These are phyloP conservation scores for Tinea trinotella DNA, from an alignment of 2,888 invertebrate genomes.

Conservation along the genomic window DNA sequence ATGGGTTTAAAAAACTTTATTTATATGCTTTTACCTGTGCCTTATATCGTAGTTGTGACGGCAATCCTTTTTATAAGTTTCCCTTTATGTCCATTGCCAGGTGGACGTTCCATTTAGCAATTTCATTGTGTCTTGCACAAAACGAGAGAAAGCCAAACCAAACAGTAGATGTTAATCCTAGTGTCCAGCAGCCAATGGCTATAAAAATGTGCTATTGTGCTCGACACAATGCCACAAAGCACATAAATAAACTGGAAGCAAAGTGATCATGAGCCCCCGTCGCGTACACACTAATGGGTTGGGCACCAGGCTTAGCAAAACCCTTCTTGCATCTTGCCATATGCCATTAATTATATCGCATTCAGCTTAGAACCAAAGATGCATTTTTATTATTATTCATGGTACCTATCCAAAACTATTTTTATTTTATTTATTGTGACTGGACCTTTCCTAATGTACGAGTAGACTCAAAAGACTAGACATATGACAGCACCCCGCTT, in stretches of 20 bases:
- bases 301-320: conserved; percentile 27
- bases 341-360: conserved; percentile 8
- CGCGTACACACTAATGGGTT: conserved; percentile 60
- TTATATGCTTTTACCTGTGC: conserved; percentile 15
- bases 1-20: background rate
- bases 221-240: conserved; percentile 61
- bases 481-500: too few relatives aligned
- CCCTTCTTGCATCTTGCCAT: conserved; percentile 13
- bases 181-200: conserved; percentile 64
- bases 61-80: conserved; percentile 26
- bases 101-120: conserved; percentile 43
- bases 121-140: conserved; percentile 62
- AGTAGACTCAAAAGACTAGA: too few relatives aligned
- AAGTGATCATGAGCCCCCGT: conserved; percentile 68
- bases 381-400: background rate
- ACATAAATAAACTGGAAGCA: conserved; percentile 69
- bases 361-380: background rate
- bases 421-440: too few relatives aligned
- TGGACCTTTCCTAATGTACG: too few relatives aligned
- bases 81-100: conserved; percentile 48
- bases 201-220: conserved; percentile 58
- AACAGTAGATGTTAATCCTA: conserved; percentile 61
- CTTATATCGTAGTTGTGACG: background rate
- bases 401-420: too few relatives aligned
- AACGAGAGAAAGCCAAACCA: conserved; percentile 63